These are phyloP conservation scores for Phycodurus eques DNA, from an alignment of 2,113 vertebrate species.

Conservation along the genomic window DNA sequence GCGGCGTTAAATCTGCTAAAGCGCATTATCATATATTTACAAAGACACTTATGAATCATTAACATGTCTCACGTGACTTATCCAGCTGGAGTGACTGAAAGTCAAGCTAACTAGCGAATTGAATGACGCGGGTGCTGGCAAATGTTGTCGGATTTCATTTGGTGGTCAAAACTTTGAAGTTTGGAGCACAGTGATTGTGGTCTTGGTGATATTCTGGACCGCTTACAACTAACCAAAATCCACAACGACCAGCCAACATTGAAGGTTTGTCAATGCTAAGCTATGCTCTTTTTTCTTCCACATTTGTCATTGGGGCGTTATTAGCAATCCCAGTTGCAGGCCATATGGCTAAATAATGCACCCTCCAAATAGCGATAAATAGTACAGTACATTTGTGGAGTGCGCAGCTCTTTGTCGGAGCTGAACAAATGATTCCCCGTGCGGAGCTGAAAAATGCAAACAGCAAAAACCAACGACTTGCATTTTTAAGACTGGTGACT, in stretches of 20 bases:
- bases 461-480: not conserved
- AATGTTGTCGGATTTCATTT: not conserved
- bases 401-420: not conserved
- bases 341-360: not conserved
- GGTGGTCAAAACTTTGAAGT: not conserved
- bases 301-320: too few relatives aligned
- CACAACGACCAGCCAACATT: too few relatives aligned
- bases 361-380: not conserved
- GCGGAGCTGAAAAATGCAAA: not conserved
- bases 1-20: slow-evolving; percentile 45
- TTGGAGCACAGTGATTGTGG: too few relatives aligned
- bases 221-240: too few relatives aligned
- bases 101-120: slow-evolving; percentile 41
- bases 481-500: not conserved
- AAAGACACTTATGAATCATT: slow-evolving; percentile 60
- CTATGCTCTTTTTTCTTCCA: too few relatives aligned
- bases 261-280: too few relatives aligned
- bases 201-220: too few relatives aligned
- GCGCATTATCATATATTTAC: slow-evolving; percentile 55
- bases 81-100: slow-evolving; percentile 36
- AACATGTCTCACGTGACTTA: slow-evolving; percentile 22
- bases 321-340: not conserved
- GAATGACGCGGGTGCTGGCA: slow-evolving; percentile 21
- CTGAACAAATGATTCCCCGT: not conserved
- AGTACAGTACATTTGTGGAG: not conserved